phyloP scores from a whole-genome alignment of 2,797 vertebrate species.

The Falco cherrug region DNA sequence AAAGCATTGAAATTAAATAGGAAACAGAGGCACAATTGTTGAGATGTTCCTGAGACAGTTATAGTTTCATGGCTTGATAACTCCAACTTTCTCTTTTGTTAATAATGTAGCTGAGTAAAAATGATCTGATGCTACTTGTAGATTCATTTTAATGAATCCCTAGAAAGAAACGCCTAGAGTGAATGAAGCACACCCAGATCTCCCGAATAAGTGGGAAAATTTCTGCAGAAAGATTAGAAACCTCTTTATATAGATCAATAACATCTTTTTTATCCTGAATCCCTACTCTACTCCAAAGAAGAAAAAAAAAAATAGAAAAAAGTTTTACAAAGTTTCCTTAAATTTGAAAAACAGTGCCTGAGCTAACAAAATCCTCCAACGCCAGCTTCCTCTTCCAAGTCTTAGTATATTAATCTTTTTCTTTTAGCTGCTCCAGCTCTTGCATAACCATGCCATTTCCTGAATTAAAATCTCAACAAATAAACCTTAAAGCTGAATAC shows the following conservation, averaged over 20 bases:
- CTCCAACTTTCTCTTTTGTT: conserved; percentile 6
- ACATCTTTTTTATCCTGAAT: not conserved
- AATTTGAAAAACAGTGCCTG: not conserved
- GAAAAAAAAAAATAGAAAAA: not conserved
- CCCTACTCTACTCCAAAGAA: not conserved
- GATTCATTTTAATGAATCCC: conserved; percentile 20
- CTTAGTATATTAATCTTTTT: conserved; percentile 48
- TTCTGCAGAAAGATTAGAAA: not conserved
- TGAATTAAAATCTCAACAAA: conserved; percentile 56
- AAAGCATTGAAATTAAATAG: not conserved
- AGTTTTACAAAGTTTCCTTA: not conserved
- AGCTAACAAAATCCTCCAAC: conserved; percentile 18
- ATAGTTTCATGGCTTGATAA: conserved; percentile 37
- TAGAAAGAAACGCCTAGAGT: not conserved
- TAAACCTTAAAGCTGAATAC: conserved; percentile 48
- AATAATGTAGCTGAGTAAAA: conserved; percentile 27
- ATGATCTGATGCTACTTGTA: not conserved
- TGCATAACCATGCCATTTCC: conserved; percentile 52
- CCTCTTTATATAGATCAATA: not conserved
- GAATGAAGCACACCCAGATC: not conserved
- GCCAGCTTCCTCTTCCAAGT: not conserved
- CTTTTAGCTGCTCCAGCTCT: conserved; percentile 42
- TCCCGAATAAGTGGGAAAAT: not conserved
- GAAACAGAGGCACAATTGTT: not conserved
- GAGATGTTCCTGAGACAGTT: not conserved